Percentiles rank a stretch among this genome's conserved stretches.
Evolutionary conservation across 2,797 vertebrate genomes (phyloP).

Genomic region (Lacerta viridis): DNA sequence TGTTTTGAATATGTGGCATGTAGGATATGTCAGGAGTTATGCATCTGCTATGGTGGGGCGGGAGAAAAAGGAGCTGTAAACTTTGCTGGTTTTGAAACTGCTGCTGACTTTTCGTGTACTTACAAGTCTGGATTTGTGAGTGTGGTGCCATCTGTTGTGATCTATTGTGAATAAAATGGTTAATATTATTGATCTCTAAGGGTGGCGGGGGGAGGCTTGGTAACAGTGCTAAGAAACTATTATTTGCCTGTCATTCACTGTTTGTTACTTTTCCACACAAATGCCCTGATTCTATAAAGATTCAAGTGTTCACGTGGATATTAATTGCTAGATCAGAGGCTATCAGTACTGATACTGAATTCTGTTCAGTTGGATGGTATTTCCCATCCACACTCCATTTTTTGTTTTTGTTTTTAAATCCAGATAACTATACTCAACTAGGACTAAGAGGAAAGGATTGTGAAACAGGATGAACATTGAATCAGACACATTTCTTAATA

Average conservation of each 20-base stretch:
- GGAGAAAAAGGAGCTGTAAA: neutral
- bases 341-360: neutral
- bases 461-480: constrained; percentile 7
- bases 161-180: neutral
- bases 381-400: neutral
- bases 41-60: neutral
- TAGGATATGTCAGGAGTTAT: neutral
- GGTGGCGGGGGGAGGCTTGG: neutral
- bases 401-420: neutral
- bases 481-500: constrained; percentile 24
- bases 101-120: neutral
- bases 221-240: neutral
- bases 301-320: no score
- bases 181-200: neutral
- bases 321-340: neutral
- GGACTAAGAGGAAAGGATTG: neutral
- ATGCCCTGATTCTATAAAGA: neutral
- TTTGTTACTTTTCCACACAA: neutral
- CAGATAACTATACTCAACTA: neutral
- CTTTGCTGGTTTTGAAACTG: neutral
- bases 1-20: neutral
- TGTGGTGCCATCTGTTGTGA: no score
- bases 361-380: neutral
- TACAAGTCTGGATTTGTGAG: neutral
- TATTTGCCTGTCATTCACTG: neutral